Evolutionary conservation across 2,888 invertebrate species (phyloP).

Genomic region (Agrotis exclamationis): DNA sequence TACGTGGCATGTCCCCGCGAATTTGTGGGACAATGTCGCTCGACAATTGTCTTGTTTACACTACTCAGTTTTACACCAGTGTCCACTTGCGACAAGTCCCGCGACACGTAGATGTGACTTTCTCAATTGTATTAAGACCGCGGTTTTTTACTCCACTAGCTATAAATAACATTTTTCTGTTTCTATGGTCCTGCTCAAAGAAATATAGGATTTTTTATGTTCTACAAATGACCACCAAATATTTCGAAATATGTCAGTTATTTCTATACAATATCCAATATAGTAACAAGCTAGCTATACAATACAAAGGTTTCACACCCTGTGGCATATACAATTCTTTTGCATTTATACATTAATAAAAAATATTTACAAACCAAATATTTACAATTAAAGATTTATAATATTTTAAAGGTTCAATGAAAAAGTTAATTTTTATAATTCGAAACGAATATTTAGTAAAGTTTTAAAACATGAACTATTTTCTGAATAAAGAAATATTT

Average conservation of each 20-base stretch:
- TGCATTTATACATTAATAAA: conserved; percentile 41
- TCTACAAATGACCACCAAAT: conserved; percentile 6
- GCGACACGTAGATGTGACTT: too few relatives aligned
- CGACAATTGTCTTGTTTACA: too few relatives aligned
- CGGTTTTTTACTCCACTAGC: not conserved
- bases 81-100: too few relatives aligned
- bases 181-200: conserved; percentile 19
- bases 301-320: conserved; percentile 54
- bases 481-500: not conserved
- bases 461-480: not conserved
- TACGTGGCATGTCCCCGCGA: too few relatives aligned
- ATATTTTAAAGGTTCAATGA: not conserved
- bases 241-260: conserved; percentile 6
- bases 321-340: conserved; percentile 54
- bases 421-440: not conserved
- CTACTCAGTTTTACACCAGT: too few relatives aligned
- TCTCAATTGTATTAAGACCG: too few relatives aligned
- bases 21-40: too few relatives aligned
- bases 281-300: conserved; percentile 62
- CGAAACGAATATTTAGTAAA: not conserved
- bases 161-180: conserved; percentile 26
- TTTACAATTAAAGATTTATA: conserved; percentile 25
- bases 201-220: not conserved
- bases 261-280: conserved; percentile 48
- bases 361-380: conserved; percentile 43